Evolutionary conservation across 2,113 vertebrate genomes (phyloP), one percentile per base, ranked within the genome.

Genomic region (Cavia porcellus): DNA sequence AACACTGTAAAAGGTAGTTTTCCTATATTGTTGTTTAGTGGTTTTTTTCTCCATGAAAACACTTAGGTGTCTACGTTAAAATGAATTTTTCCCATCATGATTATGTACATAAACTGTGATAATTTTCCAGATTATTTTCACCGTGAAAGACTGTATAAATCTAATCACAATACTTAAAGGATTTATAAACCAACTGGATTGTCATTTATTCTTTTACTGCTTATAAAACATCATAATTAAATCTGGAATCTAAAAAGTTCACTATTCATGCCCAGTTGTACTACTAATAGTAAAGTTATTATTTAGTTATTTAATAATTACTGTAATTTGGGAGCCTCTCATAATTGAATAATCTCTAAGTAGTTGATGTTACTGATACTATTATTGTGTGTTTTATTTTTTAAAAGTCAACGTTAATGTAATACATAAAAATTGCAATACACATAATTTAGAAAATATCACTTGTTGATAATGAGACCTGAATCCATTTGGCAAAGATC

Each of bases 61-160:
- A 32, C 80, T 75, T 59, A 92, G 30, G 20, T n/a, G 35, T 57
- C 87, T 85, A 74, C 14, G 59, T 50, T 47, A 95, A 96, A 83
- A 79, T 72, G 1, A 7, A 59, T 42, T 90, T 96, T 89, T 81
- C 59, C 20, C 74, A 83, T 86, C 68, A 66, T 8, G 79, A 24
- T 10, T 81, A 13, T 64, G 2, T 0, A 90, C 11, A 9, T 93
- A 87, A 81, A 81, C 7, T n/a, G 74, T 55, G 30, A 93, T 66
- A 61, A 85, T 92, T 90, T 94, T 79, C 38, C 38, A 95, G 10
- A 22, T 24, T 88, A 25, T 95, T 92, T 90, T 86, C 82, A 96
- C 80, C 35, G 70, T 84, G 42, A 50, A 80, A 74, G 52, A 70
- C 1, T 82, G 32, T 68, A 82, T 22, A 79, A 38, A 1, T 80